phyloP scores from a whole-genome alignment of 2,797 vertebrate genomes.

The Petrocephalus sullivani region DNA sequence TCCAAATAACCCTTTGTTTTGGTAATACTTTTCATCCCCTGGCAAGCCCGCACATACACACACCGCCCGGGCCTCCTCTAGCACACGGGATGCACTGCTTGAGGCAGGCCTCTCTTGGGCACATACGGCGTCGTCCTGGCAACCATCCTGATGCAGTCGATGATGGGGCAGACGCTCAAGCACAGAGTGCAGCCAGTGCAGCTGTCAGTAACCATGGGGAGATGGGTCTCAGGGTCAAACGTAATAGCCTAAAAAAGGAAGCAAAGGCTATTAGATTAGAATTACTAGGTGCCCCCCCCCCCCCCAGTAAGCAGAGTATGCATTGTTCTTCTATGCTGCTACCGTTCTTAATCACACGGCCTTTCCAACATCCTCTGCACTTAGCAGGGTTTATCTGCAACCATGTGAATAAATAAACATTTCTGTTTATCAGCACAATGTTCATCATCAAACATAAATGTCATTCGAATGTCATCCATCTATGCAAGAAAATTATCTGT shows the following conservation, averaged over 20 bases:
- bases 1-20: slow-evolving; percentile 47
- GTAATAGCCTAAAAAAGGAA: slow-evolving; percentile 66
- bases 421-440: background rate
- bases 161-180: slow-evolving; percentile 76
- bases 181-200: slow-evolving; percentile 81
- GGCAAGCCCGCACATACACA: background rate
- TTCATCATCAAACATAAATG: slow-evolving; percentile 1
- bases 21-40: slow-evolving; percentile 41
- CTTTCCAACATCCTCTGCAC: slow-evolving; percentile 9
- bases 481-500: background rate
- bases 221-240: slow-evolving; percentile 74
- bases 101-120: slow-evolving; percentile 72
- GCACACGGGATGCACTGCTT: slow-evolving; percentile 52
- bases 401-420: slow-evolving; percentile 10
- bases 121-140: slow-evolving; percentile 73
- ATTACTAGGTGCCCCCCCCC: slow-evolving; percentile 31
- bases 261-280: slow-evolving; percentile 45
- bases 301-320: no score
- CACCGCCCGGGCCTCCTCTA: slow-evolving; percentile 44
- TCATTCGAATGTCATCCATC: slow-evolving; percentile 5
- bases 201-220: slow-evolving; percentile 66
- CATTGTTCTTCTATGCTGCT: background rate
- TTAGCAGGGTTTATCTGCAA: background rate
- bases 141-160: slow-evolving; percentile 82
- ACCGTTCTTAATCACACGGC: slow-evolving; percentile 6